Base-by-base conservation (phyloP, 2,888 invertebrate species). In the Tubulanus polymorphus region DNA sequence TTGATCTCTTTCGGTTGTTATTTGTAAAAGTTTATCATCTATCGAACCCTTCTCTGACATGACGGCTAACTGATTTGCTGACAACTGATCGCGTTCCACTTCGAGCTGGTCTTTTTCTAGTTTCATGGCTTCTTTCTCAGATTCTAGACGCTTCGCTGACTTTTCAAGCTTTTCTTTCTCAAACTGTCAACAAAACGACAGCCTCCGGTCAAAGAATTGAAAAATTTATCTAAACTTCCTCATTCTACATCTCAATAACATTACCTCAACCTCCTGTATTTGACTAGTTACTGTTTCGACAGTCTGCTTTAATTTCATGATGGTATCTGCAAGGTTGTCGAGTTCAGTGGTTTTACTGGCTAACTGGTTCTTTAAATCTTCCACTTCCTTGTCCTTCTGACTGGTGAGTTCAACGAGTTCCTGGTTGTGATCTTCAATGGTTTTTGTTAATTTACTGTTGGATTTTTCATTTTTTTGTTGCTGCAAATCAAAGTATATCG, bases 121-220 rank as follows among this genome's bases (percentile, higher is more conserved):
- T 53, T 64, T 67, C 23, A 69, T 35, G 12, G 57, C 35, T 35
- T 69, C 69, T 23, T 66, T 65, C 55, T 73, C 73, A 12, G 48
- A 55, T 57, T 72, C 71, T 37, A 68, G 53, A n/a, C 70, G 57
- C 53, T 67, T 68, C 51, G 69, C 37, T 12, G 63, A 61, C 51
- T 71, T 71, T 46, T 72, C 72, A 5, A 64, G 57, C 55, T 71
- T 71, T 49, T 71, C 70, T 51, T 67, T 71, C 53, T 72, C 72
- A 69, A 68, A 72, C 70, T 72, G 57, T 18, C 60, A 62, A 45
- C n/a, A 26, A 35, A 35, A 37, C 20, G 26, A 48, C 29, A 26
- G 18, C 18, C 15, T 45, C 20, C 2, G 2, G 12, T n/a, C n/a
- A n/a, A n/a, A n/a, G n/a, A n/a, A n/a, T n/a, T n/a, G n/a, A n/a